Conservation (phyloP, 2,888 invertebrate genomes). For the Troides helena region DNA sequence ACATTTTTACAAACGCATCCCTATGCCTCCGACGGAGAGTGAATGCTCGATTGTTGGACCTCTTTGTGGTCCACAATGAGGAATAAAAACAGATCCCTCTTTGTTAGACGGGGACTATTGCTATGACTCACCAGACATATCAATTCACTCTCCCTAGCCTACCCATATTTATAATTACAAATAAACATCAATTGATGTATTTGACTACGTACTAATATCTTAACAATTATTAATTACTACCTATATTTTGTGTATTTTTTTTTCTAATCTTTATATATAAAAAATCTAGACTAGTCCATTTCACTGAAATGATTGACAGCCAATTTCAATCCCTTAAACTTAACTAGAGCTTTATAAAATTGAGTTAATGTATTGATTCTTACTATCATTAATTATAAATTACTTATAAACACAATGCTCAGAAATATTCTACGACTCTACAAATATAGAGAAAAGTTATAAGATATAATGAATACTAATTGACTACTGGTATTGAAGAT, state of each 20-base stretch:
- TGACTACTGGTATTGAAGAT: too few relatives aligned
- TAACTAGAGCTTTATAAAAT: too few relatives aligned
- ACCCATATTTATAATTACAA: constrained; percentile 23
- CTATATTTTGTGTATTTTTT: too few relatives aligned
- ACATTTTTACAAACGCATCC: constrained; percentile 40
- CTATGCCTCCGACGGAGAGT: constrained; percentile 44
- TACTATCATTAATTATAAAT: too few relatives aligned
- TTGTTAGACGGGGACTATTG: constrained; percentile 52
- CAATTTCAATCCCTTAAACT: too few relatives aligned
- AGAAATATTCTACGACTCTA: not conserved
- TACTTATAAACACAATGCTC: too few relatives aligned
- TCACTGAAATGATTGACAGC: too few relatives aligned
- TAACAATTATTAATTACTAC: not conserved
- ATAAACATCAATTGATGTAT: not conserved
- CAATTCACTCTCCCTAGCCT: constrained; percentile 44
- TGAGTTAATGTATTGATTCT: too few relatives aligned
- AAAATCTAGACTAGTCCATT: too few relatives aligned
- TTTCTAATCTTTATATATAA: too few relatives aligned
- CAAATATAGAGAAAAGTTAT: too few relatives aligned
- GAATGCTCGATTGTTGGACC: constrained; percentile 62
- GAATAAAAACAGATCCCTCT: constrained; percentile 68
- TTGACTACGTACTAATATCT: not conserved
- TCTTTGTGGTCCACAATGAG: constrained; percentile 64
- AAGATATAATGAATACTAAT: too few relatives aligned
- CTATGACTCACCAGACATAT: constrained; percentile 47